Conservation (phyloP, 2,888 invertebrate genomes). For the Masnerella sp. region DNA sequence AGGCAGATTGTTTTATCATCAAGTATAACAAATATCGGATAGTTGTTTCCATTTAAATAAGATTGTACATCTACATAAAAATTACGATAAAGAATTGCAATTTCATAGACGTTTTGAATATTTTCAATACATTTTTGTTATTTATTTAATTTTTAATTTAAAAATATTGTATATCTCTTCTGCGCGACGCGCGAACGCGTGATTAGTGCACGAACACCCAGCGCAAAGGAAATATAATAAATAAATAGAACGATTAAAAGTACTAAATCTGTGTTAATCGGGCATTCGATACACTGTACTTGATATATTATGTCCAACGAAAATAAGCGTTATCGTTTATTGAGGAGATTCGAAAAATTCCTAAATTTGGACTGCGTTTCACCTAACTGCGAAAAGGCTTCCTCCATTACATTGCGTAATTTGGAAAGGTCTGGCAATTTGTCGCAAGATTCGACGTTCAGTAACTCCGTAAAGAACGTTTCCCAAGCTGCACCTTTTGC, state of each 20-base stretch:
- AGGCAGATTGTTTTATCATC: conserved; percentile 29
- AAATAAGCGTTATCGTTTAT: conserved; percentile 76
- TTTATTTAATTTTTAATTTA: conserved; percentile 9
- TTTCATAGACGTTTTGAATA: neutral
- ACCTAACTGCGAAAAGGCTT: conserved; percentile 69
- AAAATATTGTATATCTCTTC: conserved; percentile 33
- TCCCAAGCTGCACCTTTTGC: conserved; percentile 87
- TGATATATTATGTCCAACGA: conserved; percentile 10
- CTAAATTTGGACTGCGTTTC: conserved; percentile 70
- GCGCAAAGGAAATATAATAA: conserved; percentile 24
- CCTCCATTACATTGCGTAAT: conserved; percentile 76
- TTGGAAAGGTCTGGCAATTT: conserved; percentile 85
- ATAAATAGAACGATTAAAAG: conserved; percentile 56
- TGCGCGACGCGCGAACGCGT: conserved; percentile 11
- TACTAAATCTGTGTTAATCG: conserved; percentile 40
- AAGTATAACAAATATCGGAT: conserved; percentile 32
- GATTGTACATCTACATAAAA: no score
- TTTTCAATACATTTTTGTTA: neutral
- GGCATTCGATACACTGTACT: conserved; percentile 29
- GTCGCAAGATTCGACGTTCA: conserved; percentile 89
- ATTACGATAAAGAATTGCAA: no score
- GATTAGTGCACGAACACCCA: conserved; percentile 8
- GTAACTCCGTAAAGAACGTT: conserved; percentile 86
- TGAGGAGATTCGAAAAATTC: conserved; percentile 73
- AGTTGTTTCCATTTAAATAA: conserved; percentile 31